Evolutionary conservation across 1,140 invertebrate species (phyloP), one percentile per base, ranked within the genome.

Genomic region (Drosophila ananassae): DNA sequence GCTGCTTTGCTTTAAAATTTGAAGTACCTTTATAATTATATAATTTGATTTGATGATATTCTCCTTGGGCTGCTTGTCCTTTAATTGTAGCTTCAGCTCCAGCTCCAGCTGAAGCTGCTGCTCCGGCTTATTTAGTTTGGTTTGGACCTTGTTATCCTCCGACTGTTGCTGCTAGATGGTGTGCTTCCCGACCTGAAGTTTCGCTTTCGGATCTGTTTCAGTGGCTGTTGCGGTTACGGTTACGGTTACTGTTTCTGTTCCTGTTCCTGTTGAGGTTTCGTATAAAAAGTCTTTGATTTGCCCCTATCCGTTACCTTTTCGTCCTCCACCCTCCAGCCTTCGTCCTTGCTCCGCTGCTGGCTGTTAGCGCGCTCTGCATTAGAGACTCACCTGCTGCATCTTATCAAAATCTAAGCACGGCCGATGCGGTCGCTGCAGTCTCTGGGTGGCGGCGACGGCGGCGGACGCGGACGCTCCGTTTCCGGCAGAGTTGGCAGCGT

Each of bases 351-450:
- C 17, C 41, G 2, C 3, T 8, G 17, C 10, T 24, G 10, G 71
- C 71, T 72, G 55, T 79, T 83, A 83, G 64, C 75, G 64, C 60
- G 68, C 81, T 82, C 84, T 89, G 78, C 82, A 91, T 91, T 91
- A 91, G 78, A 91, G 87, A 80, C 85, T 92, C 74, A 92, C 91
- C 76, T 92, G 91, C 93, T 98, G 97, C 97, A 98, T 98, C 94
- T 98, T 98, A 93, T 98, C 97, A 92, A 98, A 98, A 93, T 98
- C 97, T 89, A 98, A 94, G 93, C 96, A 97, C 73, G 97, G 97
- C 91, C 97, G 94, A 87, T 96, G 96, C 68, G 95, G 93, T 76
- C 94, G 92, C 81, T 94, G 94, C 62, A 93, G 94, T 87, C 93
- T 94, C 93, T 69, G 94, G 89, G 93, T 94, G 92, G 92, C 94